Percentiles rank a stretch among this genome's conserved stretches.
Conservation (phyloP, 2,888 invertebrate species). For the Pandemis cinnamomeana region DNA sequence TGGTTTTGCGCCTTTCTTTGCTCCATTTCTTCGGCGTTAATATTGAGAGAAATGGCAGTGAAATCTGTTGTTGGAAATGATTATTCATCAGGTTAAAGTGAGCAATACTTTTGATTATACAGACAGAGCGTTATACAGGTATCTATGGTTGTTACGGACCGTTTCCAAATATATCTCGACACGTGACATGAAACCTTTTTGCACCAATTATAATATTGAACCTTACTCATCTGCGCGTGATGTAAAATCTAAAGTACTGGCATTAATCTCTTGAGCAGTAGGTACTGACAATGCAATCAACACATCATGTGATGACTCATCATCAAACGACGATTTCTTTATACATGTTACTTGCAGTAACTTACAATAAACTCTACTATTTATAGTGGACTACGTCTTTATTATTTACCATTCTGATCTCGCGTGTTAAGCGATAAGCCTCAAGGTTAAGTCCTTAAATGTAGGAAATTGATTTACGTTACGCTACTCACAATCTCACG, state of each 20-base stretch:
- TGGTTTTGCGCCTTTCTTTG: constrained; percentile 29
- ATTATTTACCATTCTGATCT: constrained; percentile 5
- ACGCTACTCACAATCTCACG: neutral
- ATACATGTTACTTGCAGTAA: neutral
- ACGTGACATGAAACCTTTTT: constrained; percentile 13
- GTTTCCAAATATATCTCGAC: neutral
- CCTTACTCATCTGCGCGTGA: neutral
- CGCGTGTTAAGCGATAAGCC: neutral
- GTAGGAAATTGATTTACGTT: neutral
- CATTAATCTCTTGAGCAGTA: constrained; percentile 23
- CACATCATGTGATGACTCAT: constrained; percentile 9
- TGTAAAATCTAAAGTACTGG: neutral
- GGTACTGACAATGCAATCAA: neutral
- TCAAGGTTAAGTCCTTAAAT: neutral
- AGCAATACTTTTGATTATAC: neutral
- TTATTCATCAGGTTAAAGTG: neutral
- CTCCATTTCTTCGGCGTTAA: constrained; percentile 14
- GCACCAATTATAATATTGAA: constrained; percentile 24
- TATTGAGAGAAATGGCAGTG: constrained; percentile 8
- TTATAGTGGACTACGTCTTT: neutral
- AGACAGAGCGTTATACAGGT: too few species aligned
- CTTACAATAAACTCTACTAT: neutral
- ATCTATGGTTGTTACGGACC: neutral
- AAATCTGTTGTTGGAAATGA: constrained; percentile 5
- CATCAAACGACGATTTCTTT: neutral